phyloP scores from a whole-genome alignment of 2,888 invertebrate genomes.

The Malachius bipustulatus region DNA sequence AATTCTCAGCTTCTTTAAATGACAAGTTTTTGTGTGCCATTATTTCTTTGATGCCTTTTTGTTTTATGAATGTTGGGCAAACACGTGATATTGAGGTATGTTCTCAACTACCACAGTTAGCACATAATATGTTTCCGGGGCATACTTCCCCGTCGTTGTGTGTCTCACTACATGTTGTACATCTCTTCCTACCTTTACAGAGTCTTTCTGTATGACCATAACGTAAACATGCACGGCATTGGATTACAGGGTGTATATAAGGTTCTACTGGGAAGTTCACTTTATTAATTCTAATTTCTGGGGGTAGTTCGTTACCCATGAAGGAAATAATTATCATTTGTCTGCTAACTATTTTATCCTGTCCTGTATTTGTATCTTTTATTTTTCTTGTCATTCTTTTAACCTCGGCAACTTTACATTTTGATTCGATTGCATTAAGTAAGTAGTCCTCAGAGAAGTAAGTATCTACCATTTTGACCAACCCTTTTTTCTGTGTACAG shows the following conservation, averaged over 20 bases:
- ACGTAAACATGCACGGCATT: background rate
- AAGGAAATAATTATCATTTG: background rate
- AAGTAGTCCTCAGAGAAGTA: too few species aligned
- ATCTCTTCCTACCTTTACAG: too few species aligned
- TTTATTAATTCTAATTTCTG: background rate
- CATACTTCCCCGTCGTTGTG: background rate
- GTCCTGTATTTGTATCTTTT: too few species aligned
- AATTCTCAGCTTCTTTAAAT: background rate
- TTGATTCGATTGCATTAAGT: too few species aligned
- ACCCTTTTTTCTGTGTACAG: background rate
- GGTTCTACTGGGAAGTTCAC: background rate
- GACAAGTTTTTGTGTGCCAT: background rate
- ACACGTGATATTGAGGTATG: background rate
- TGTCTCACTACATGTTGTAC: background rate
- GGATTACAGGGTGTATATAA: background rate
- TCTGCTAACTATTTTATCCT: background rate
- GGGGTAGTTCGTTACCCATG: background rate
- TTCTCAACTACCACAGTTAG: background rate
- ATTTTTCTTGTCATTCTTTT: too few species aligned
- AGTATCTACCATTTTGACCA: background rate
- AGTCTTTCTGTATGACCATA: background rate
- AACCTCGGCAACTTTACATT: too few species aligned
- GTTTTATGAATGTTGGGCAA: conserved; percentile 1
- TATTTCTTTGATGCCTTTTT: background rate
- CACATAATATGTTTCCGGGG: background rate